These are phyloP conservation scores for Steinernema hermaphroditum DNA, from an alignment of 2,888 invertebrate genomes.

Conservation along the genomic window DNA sequence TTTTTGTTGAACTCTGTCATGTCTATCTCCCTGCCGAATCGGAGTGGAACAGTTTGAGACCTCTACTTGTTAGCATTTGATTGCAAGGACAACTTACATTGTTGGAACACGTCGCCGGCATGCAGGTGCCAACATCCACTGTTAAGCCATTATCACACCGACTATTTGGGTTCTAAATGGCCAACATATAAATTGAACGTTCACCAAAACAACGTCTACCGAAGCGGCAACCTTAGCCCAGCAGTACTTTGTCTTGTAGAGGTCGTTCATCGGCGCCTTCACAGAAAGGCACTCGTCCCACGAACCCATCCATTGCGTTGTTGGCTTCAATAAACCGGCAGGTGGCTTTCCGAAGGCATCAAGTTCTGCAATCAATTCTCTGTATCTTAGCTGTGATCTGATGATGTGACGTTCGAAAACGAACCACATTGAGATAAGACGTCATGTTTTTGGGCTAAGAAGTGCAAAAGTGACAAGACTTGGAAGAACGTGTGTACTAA, in stretches of 20 bases:
- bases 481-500: too few relatives aligned
- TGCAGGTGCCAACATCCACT: not conserved
- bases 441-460: too few relatives aligned
- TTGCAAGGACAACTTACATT: not conserved
- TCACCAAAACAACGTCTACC: too few relatives aligned
- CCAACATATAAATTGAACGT: too few relatives aligned
- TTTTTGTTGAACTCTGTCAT: too few relatives aligned
- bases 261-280: not conserved
- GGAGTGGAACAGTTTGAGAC: too few relatives aligned
- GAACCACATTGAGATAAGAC: too few relatives aligned
- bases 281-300: conserved; percentile 3
- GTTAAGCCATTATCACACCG: not conserved
- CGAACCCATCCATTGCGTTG: not conserved
- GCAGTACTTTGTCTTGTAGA: conserved; percentile 17
- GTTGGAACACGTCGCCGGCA: not conserved
- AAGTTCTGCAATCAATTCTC: conserved; percentile 7
- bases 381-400: too few relatives aligned
- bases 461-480: too few relatives aligned
- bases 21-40: too few relatives aligned
- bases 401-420: too few relatives aligned
- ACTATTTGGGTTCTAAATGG: not conserved
- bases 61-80: too few relatives aligned
- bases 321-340: not conserved
- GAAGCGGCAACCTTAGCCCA: not conserved
- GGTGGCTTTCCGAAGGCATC: not conserved